Evolutionary conservation across 2,797 vertebrate genomes (phyloP).

Genomic region (Sebastes melanostomus): DNA sequence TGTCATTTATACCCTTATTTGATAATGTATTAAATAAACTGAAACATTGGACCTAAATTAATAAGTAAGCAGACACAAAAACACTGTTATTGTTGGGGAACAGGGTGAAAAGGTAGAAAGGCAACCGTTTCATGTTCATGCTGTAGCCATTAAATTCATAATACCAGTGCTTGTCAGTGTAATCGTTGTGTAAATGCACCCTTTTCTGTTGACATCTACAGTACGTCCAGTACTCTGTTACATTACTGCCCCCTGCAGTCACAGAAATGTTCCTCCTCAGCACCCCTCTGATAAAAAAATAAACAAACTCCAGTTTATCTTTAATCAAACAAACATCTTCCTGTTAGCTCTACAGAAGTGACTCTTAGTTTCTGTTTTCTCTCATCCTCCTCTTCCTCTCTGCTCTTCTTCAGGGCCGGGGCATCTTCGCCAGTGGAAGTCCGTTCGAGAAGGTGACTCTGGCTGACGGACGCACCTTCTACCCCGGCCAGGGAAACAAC

Average conservation of each 20-base stretch:
- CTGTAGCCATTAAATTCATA: neutral
- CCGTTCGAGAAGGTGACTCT: constrained; percentile 93
- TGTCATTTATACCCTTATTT: too few species aligned
- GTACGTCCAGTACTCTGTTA: neutral
- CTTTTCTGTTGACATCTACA: neutral
- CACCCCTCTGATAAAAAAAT: neutral
- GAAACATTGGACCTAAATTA: rapidly evolving
- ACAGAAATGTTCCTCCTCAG: neutral
- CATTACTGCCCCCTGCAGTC: neutral
- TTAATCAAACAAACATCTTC: neutral
- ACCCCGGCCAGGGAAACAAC: constrained; percentile 97
- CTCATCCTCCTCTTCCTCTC: neutral
- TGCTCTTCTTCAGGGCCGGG: constrained; percentile 84
- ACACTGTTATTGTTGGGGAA: too few species aligned
- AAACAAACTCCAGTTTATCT: neutral
- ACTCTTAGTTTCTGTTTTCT: neutral
- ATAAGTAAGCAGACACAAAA: too few species aligned
- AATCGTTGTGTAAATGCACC: neutral
- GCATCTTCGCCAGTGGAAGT: constrained; percentile 96
- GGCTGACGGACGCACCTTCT: constrained; percentile 89
- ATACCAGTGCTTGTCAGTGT: neutral
- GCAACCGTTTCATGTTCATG: neutral
- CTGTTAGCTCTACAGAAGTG: neutral
- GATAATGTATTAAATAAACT: too few species aligned
- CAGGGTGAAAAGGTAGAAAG: too few species aligned